phyloP scores from a whole-genome alignment of 2,797 vertebrate species.

The Morus bassanus region DNA sequence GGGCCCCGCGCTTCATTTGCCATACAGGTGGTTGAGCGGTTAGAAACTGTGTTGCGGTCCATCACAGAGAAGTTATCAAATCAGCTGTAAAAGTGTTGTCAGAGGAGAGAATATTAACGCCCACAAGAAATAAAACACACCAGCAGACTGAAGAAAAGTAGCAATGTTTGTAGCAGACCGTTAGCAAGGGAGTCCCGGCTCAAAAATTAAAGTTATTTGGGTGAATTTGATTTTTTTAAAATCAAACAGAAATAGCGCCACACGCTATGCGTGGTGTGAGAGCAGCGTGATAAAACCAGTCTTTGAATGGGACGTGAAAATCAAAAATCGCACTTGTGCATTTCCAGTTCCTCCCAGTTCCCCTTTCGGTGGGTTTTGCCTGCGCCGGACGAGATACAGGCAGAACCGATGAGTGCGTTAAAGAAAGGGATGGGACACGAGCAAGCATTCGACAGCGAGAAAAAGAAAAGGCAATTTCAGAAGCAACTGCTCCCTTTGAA shows the following conservation, averaged over 20 bases:
- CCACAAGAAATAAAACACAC: not conserved
- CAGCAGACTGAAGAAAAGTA: fast-evolving
- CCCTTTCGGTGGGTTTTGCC: not conserved
- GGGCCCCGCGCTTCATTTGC: too few species aligned
- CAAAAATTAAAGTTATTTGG: not conserved
- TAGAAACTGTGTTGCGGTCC: not conserved
- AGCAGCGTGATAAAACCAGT: not conserved
- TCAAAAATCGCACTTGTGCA: not conserved
- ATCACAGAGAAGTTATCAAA: fast-evolving
- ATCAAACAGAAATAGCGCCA: not conserved
- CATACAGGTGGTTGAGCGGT: not conserved
- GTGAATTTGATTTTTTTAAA: not conserved
- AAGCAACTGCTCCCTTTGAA: not conserved
- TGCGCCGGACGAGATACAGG: not conserved
- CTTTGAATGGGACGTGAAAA: not conserved
- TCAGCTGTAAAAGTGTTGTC: fast-evolving
- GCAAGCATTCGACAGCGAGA: fast-evolving
- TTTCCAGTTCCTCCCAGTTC: not conserved
- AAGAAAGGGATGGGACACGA: too few species aligned
- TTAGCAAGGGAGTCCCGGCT: fast-evolving
- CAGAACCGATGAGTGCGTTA: not conserved
- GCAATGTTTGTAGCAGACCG: fast-evolving
- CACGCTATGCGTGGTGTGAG: fast-evolving
- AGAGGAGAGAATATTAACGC: not conserved
- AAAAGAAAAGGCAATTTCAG: not conserved